A percentile compares a stretch with the other conserved stretches of the same genome.
phyloP scores from a whole-genome alignment of 2,113 vertebrate species.

The Trogon melanurus region DNA sequence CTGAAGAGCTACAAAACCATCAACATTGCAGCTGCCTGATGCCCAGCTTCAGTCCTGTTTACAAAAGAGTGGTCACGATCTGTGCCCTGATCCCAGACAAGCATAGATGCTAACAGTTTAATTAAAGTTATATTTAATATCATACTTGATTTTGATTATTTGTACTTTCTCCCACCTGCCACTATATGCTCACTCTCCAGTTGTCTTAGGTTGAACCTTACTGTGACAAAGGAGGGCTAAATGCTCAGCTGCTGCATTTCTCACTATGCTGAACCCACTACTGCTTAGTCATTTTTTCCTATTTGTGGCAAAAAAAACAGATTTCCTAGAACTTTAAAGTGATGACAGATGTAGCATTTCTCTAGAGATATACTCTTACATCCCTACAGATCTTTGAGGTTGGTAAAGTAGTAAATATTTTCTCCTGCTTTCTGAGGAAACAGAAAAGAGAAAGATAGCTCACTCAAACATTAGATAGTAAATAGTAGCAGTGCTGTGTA shows the following conservation, averaged over 20 bases:
- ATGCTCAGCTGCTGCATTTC: not conserved
- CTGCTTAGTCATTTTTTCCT: not conserved
- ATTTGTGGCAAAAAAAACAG: not conserved
- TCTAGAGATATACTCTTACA: not conserved
- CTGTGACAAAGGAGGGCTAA: not conserved
- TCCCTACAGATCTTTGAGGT: not conserved
- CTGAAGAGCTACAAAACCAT: slow-evolving; percentile 56
- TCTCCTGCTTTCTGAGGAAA: not conserved
- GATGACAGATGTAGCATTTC: not conserved
- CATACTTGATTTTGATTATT: not conserved
- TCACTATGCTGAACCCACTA: not conserved
- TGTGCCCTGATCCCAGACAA: not conserved
- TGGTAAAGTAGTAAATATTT: not conserved
- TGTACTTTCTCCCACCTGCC: not conserved
- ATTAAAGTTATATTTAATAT: not conserved
- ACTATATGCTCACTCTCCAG: not conserved
- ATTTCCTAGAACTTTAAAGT: not conserved
- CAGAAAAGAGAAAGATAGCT: not conserved
- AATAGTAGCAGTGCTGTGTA: not conserved
- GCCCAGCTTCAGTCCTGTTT: not conserved
- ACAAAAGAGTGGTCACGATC: not conserved
- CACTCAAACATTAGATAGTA: not conserved
- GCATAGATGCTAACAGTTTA: not conserved
- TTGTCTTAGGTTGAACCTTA: not conserved
- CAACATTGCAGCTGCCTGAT: slow-evolving; percentile 39